Evolutionary conservation across 2,888 invertebrate genomes (phyloP).

Genomic region (Eilema caniola): DNA sequence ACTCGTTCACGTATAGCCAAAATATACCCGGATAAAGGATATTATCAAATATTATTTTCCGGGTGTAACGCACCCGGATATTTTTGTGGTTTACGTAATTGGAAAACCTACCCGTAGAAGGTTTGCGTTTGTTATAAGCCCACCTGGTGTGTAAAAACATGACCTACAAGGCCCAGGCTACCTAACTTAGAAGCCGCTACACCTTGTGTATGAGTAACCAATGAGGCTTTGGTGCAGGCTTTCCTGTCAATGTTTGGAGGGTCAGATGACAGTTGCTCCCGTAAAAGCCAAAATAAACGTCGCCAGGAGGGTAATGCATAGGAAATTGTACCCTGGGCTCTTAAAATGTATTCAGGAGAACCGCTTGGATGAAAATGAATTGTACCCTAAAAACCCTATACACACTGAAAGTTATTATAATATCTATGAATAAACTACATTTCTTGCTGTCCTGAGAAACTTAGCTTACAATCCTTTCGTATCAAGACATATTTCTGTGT

Average conservation of each 20-base stretch:
- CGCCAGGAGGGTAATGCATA: no score
- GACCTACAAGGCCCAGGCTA: no score
- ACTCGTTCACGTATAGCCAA: slow-evolving; percentile 27
- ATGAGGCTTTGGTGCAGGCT: no score
- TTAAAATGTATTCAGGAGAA: no score
- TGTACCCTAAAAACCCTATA: background rate
- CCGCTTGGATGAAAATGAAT: no score
- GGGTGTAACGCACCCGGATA: slow-evolving; percentile 37
- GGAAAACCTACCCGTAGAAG: slow-evolving; percentile 48
- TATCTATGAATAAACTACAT: background rate
- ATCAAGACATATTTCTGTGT: slow-evolving; percentile 18
- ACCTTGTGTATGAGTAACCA: no score
- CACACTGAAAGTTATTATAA: background rate
- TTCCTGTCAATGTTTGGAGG: no score
- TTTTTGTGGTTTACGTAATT: slow-evolving; percentile 56
- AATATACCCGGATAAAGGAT: slow-evolving; percentile 45
- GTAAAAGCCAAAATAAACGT: no score
- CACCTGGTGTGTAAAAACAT: slow-evolving; percentile 37
- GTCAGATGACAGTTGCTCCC: no score
- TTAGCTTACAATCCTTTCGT: slow-evolving; percentile 9
- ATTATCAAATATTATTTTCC: slow-evolving; percentile 58
- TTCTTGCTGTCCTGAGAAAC: background rate
- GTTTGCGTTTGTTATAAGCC: slow-evolving; percentile 41
- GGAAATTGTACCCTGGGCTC: no score
- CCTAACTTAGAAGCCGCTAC: no score